These are phyloP conservation scores for Nomada goodeniana DNA, from an alignment of 2,888 invertebrate species.

Conservation along the genomic window DNA sequence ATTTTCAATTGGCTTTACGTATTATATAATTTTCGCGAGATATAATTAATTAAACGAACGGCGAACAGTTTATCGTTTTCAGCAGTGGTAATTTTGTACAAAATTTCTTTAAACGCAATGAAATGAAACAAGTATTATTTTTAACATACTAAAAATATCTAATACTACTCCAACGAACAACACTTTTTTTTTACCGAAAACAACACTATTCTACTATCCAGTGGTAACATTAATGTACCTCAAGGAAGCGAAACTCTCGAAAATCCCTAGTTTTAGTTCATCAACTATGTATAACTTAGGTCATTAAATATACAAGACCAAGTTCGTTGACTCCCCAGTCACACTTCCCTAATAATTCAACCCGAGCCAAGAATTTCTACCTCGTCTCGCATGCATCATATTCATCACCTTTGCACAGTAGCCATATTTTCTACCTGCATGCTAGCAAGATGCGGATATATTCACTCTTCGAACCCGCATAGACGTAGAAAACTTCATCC, in stretches of 20 bases:
- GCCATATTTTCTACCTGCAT: conserved; percentile 13
- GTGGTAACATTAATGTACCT: neutral
- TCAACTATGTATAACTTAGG: too few species aligned
- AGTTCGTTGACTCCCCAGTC: conserved; percentile 29
- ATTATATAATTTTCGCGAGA: too few species aligned
- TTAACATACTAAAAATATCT: too few species aligned
- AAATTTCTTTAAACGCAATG: too few species aligned
- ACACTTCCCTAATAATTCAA: conserved; percentile 33
- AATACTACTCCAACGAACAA: too few species aligned
- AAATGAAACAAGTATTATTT: too few species aligned
- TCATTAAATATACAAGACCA: conserved; percentile 2
- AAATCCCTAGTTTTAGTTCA: too few species aligned
- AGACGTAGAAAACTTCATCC: neutral
- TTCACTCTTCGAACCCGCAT: conserved; percentile 4
- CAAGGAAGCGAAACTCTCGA: neutral
- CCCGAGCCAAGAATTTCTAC: conserved; percentile 10
- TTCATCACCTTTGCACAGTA: neutral
- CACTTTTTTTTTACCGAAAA: neutral
- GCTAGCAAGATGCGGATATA: neutral
- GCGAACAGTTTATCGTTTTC: too few species aligned
- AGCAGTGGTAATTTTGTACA: too few species aligned
- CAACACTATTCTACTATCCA: neutral
- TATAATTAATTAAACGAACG: too few species aligned
- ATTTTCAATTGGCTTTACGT: too few species aligned
- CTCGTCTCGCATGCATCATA: neutral